These are phyloP conservation scores for Drosophila burlai DNA, from an alignment of 1,140 invertebrate genomes.

Conservation along the genomic window DNA sequence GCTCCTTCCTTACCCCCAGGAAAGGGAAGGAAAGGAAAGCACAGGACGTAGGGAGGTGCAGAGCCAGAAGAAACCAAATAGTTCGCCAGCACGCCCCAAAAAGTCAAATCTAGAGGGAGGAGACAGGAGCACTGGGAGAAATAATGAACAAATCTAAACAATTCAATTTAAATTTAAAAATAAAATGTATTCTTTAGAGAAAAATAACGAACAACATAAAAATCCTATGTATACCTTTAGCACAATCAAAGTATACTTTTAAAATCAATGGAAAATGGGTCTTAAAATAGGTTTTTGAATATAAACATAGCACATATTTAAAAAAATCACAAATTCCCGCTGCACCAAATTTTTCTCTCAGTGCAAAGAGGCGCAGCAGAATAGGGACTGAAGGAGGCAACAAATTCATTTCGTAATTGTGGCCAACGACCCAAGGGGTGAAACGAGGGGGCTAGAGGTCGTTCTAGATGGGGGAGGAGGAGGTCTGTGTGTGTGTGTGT, in stretches of 20 bases:
- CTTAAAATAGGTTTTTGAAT: too few species aligned
- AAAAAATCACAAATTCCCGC: too few species aligned
- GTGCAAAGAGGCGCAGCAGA: constrained; percentile 16
- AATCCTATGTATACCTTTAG: too few species aligned
- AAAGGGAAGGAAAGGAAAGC: constrained; percentile 17
- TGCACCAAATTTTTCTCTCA: neutral
- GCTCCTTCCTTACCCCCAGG: constrained; percentile 7
- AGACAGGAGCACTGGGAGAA: neutral
- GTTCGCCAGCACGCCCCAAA: constrained; percentile 55
- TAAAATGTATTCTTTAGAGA: neutral
- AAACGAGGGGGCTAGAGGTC: neutral
- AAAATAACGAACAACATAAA: too few species aligned
- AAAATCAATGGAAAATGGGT: neutral
- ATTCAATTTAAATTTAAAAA: neutral
- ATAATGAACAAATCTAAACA: neutral
- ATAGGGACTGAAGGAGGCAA: constrained; percentile 43
- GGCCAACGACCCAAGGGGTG: constrained; percentile 71
- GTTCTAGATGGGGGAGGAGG: neutral
- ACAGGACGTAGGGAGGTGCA: constrained; percentile 15
- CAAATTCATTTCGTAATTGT: constrained; percentile 84
- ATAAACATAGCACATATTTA: too few species aligned
- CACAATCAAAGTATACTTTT: neutral
- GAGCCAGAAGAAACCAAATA: constrained; percentile 47
- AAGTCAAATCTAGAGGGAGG: constrained; percentile 30
- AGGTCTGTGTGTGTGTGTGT: neutral